Evolutionary conservation across 1,140 invertebrate genomes (phyloP).

Genomic region (Leptinotarsa lineolata): DNA sequence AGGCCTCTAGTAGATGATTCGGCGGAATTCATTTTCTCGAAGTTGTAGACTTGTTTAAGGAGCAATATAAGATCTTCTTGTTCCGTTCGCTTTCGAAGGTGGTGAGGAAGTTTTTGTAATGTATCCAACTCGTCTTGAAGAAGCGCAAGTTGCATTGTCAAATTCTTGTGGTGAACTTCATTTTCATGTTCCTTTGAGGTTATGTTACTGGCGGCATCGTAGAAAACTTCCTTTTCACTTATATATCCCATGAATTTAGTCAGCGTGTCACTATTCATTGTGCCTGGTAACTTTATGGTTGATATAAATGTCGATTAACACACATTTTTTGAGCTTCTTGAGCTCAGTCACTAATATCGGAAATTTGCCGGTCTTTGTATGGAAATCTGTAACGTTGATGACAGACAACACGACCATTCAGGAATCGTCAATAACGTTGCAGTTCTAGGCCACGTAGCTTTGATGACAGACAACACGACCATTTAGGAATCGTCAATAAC

Average conservation of each 20-base stretch:
- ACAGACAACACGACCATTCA: no score
- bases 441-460: no score
- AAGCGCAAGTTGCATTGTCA: not conserved
- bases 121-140: not conserved
- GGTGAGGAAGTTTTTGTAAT: not conserved
- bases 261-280: not conserved
- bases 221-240: not conserved
- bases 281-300: not conserved
- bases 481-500: no score
- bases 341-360: not conserved
- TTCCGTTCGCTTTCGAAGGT: not conserved
- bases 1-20: not conserved
- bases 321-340: not conserved
- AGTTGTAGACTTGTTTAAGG: not conserved
- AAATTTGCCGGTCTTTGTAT: not conserved
- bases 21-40: not conserved
- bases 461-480: no score
- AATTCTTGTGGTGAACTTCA: not conserved
- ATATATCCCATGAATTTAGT: not conserved
- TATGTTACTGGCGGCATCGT: not conserved
- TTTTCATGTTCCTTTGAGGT: slow-evolving; percentile 2
- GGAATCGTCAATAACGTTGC: no score
- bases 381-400: no score
- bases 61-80: not conserved
- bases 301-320: not conserved